Percentiles rank a stretch among this genome's conserved stretches.
Conservation (phyloP, 2,888 invertebrate genomes). For the Fissipunctia ypsillon region DNA sequence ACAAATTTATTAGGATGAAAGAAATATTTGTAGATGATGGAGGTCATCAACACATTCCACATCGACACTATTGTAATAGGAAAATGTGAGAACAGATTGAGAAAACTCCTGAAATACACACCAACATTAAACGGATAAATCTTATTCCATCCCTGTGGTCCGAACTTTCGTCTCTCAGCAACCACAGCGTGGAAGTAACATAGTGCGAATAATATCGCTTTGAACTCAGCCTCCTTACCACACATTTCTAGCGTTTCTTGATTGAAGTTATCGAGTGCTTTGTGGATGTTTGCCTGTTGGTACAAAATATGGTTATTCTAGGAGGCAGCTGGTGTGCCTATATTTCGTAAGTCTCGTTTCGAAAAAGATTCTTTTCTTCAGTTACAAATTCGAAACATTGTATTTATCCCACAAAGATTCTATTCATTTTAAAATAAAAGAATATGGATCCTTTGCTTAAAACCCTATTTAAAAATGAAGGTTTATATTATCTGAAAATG, state of each 20-base stretch:
- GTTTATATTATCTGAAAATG: background rate
- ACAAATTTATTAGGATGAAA: background rate
- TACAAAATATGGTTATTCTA: conserved; percentile 26
- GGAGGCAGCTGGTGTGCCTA: background rate
- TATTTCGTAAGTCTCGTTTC: background rate
- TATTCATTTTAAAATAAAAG: background rate
- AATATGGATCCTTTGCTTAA: background rate
- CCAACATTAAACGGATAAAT: conserved; percentile 98
- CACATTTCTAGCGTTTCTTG: conserved; percentile 99
- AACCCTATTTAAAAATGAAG: background rate
- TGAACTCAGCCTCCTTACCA: conserved; percentile 98
- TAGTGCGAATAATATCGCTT: conserved; percentile 97
- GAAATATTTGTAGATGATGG: background rate
- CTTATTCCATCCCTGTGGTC: conserved; percentile 98
- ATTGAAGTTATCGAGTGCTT: conserved; percentile 97
- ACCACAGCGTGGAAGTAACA: conserved; percentile 99
- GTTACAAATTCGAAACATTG: background rate
- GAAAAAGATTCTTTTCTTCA: background rate
- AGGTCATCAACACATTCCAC: background rate
- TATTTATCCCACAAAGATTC: background rate
- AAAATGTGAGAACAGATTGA: background rate
- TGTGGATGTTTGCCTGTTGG: conserved; percentile 96
- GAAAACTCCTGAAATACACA: conserved; percentile 1
- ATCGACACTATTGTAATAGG: no score
- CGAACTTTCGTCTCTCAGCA: conserved; percentile 97